Percentiles rank a stretch among this genome's conserved stretches.
Evolutionary conservation across 2,113 vertebrate genomes (phyloP).

Genomic region (Eptesicus fuscus): DNA sequence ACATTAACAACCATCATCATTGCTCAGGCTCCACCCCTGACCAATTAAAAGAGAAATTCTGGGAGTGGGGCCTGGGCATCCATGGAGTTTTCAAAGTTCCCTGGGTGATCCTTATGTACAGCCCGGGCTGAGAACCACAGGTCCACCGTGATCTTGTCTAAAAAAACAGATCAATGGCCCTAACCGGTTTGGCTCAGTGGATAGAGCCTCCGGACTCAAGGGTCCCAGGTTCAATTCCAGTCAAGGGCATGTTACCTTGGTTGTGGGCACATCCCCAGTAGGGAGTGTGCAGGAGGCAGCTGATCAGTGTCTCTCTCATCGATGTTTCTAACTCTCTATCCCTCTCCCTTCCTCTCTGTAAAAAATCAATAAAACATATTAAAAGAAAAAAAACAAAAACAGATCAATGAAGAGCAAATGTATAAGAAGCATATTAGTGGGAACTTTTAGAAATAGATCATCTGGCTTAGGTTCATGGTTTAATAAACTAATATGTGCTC

Average conservation of each 20-base stretch:
- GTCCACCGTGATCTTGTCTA: background rate
- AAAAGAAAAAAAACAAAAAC: background rate
- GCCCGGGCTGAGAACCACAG: background rate
- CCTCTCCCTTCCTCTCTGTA: no score
- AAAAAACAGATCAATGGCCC: background rate
- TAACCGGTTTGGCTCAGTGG: no score
- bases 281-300: no score
- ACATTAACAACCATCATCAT: background rate
- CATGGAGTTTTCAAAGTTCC: background rate
- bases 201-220: no score
- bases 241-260: no score
- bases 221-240: no score
- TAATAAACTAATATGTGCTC: background rate
- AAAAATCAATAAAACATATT: no score
- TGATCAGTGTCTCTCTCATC: no score
- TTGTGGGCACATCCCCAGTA: no score
- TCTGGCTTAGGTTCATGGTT: background rate
- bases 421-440: background rate
- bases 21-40: background rate
- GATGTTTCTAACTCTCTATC: no score
- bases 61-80: no score
- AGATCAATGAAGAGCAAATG: background rate
- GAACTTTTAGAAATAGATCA: background rate
- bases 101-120: background rate
- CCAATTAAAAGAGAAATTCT: background rate